These are phyloP conservation scores for Atta texana DNA, from an alignment of 1,140 invertebrate species.

Conservation along the genomic window DNA sequence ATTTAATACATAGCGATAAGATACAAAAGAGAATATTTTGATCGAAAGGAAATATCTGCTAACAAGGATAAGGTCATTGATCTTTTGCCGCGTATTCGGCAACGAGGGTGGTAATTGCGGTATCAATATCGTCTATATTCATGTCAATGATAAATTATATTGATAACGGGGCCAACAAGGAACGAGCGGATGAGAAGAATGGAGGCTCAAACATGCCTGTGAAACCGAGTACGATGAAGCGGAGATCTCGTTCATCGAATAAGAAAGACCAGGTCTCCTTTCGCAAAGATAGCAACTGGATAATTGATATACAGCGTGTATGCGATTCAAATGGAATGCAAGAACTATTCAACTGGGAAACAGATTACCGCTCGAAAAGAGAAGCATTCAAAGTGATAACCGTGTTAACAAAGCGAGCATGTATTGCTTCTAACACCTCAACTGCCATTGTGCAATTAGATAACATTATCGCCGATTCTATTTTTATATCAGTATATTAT, in stretches of 20 bases:
- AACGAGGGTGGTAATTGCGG: constrained; percentile 53
- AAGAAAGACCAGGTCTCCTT: constrained; percentile 32
- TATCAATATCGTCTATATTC: constrained; percentile 61
- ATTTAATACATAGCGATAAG: neutral
- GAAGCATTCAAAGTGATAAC: neutral
- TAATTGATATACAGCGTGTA: constrained; percentile 36
- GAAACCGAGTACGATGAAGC: constrained; percentile 46
- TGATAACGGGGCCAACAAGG: constrained; percentile 53
- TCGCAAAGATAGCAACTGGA: constrained; percentile 41
- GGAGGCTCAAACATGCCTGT: constrained; percentile 28
- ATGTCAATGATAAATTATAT: constrained; percentile 69
- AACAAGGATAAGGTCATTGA: constrained; percentile 22
- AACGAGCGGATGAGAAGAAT: constrained; percentile 40
- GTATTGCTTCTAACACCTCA: neutral
- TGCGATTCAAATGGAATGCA: constrained; percentile 36
- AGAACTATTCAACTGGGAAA: constrained; percentile 34
- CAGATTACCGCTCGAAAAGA: constrained; percentile 24
- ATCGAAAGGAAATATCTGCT: neutral
- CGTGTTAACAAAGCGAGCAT: constrained; percentile 3
- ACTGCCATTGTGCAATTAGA: neutral
- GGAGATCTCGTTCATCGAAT: constrained; percentile 61
- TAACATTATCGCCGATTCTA: neutral
- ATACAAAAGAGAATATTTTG: neutral
- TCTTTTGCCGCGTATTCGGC: constrained; percentile 61
- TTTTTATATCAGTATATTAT: neutral